Evolutionary conservation across 2,888 invertebrate species (phyloP), one percentile per base, ranked within the genome.

Genomic region (Polia nebulosa): DNA sequence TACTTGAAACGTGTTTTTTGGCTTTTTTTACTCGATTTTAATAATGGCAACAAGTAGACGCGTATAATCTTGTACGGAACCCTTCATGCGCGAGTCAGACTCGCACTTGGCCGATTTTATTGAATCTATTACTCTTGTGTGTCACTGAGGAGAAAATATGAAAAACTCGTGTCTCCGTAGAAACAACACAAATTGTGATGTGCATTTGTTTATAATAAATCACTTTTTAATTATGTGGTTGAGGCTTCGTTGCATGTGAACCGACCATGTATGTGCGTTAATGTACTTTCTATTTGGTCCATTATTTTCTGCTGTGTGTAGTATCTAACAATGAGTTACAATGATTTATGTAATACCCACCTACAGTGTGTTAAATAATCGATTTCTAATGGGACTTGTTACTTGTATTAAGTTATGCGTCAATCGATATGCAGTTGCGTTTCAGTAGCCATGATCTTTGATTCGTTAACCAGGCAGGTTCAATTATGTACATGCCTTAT

Each of bases 201-300:
- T 59, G 22, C 59, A 49, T 60, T 78, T 72, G 51, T 71, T 63
- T 62, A 70, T 77, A 80, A 70, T 77, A 80, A 85, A 85, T 83
- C 73, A 79, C 77, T 76, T 83, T 84, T 81, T 83, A 85, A 85
- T 80, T 78, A 78, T 80, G 67, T 71, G 64, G 61, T 60, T 53
- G 57, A 72, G 73, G 75, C 77, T 80, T 79, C 56, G 81, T 81
- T 81, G 87, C 88, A 87, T 89, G 87, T 85, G 83, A 87, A 88
- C 82, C 72, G 58, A 75, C 78, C 83, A 79, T 83, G 64, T 72
- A 79, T 83, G 64, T 72, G 82, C 82, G 76, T 77, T 84, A 74
- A 74, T 82, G 84, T 80, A 89, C 91, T 89, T 90, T 90, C 89
- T 89, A 89, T 87, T 88, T 81, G 71, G 79, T 76, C 84, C 80